Evolutionary conservation across 2,888 invertebrate genomes (phyloP), one percentile per base, ranked within the genome.

Genomic region (Argyresthia goedartella): DNA sequence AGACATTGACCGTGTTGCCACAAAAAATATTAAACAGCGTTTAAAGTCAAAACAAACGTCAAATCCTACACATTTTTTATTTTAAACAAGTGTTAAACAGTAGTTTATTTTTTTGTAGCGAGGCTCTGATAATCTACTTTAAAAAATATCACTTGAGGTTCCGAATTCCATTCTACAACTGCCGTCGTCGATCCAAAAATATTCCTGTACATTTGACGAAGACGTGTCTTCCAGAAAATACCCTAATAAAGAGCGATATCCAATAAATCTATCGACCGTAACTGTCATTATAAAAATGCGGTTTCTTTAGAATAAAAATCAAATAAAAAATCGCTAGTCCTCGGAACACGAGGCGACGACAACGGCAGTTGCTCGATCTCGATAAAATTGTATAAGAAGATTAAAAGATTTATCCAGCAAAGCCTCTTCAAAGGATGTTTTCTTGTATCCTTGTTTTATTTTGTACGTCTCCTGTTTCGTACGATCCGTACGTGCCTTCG

Each of bases 321-420:
- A 11, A 39, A 11, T n/a, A 39, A 39, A 39, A 39, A 39, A 39
- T 11, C n/a, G n/a, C n/a, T n/a, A 39, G 39, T n/a, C 39, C 39
- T 39, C 39, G 9, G 39, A 39, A 39, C 39, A 25, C 39, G 39
- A 39, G n/a, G n/a, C 39, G 39, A 35, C 48, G n/a, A 4, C 48
- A 35, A 8, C 35, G 36, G 35, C 62, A 67, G 68, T 61, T 67
- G 64, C 69, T 67, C 76, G 75, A 81, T 81, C 80, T 73, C 75
- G 77, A 81, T 81, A 78, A 79, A 81, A 82, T 81, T 79, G 76
- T 78, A 71, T 80, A 78, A 81, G 79, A 77, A 76, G 82, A 82
- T 84, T 82, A 85, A 75, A 78, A 76, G 81, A 82, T 82, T 84
- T 81, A 80, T 77, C 69, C 73, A 73, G 74, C 73, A 50, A 74